Evolutionary conservation across 2,113 vertebrate genomes (phyloP).

Genomic region (Pipa parva): DNA sequence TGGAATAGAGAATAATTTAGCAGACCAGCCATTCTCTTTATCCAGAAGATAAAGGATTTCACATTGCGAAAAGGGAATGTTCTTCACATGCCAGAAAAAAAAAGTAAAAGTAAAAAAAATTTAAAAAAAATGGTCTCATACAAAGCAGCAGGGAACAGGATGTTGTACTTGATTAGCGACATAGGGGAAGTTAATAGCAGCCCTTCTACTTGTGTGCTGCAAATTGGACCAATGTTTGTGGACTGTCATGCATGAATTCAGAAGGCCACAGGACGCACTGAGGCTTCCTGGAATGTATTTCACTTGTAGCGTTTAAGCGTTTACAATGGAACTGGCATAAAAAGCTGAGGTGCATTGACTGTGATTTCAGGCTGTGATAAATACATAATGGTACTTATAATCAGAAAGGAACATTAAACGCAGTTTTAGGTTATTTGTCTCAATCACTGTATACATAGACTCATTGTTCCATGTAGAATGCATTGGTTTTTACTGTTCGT

Average conservation of each 20-base stretch:
- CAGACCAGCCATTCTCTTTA: slow-evolving; percentile 1
- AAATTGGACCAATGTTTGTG: slow-evolving; percentile 27
- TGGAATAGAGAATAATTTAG: slow-evolving; percentile 16
- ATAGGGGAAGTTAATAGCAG: slow-evolving; percentile 19
- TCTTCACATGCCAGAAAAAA: neutral
- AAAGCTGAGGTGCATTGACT: neutral
- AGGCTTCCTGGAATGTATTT: neutral
- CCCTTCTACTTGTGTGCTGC: slow-evolving; percentile 4
- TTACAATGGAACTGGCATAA: slow-evolving; percentile 2
- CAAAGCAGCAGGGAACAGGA: slow-evolving; percentile 24
- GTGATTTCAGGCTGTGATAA: slow-evolving; percentile 33
- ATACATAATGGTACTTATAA: slow-evolving; percentile 39
- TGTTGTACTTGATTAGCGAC: slow-evolving; percentile 23
- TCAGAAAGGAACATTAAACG: neutral
- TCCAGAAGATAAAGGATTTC: slow-evolving; percentile 32
- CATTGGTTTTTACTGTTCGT: too few species aligned
- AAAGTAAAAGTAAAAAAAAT: too few species aligned
- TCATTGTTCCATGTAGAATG: too few species aligned
- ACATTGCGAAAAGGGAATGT: slow-evolving; percentile 4
- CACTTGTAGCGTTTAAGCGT: neutral
- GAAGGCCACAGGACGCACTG: neutral
- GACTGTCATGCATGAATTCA: slow-evolving; percentile 1
- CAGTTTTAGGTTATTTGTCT: slow-evolving; percentile 19
- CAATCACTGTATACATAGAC: neutral
- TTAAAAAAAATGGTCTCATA: too few species aligned